Percentiles rank a stretch among this genome's conserved stretches.
Conservation (phyloP, 2,797 vertebrate species). For the Sebastes taczanowskii region DNA sequence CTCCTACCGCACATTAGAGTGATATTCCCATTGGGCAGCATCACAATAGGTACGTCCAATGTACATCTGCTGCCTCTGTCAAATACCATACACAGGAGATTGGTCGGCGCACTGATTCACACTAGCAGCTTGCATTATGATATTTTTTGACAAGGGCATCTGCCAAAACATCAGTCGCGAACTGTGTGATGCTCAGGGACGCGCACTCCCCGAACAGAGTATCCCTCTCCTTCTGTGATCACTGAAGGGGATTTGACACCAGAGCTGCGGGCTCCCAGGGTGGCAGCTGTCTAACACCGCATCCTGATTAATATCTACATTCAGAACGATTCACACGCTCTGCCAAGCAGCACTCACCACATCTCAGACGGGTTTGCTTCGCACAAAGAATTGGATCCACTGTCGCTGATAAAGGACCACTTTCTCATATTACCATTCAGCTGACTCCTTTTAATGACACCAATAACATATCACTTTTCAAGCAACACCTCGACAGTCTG, state of each 20-base stretch:
- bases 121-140: constrained; percentile 61
- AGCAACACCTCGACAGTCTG: constrained; percentile 29
- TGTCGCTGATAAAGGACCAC: constrained; percentile 41
- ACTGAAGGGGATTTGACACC: constrained; percentile 77
- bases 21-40: constrained; percentile 41
- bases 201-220: constrained; percentile 62
- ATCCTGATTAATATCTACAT: constrained; percentile 83
- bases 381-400: constrained; percentile 67
- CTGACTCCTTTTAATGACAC: constrained; percentile 47
- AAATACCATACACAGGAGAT: constrained; percentile 48
- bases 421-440: constrained; percentile 69
- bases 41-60: constrained; percentile 50
- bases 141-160: constrained; percentile 75
- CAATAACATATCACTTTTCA: constrained; percentile 41
- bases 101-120: constrained; percentile 35
- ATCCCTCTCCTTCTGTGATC: constrained; percentile 70
- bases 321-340: constrained; percentile 69
- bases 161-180: constrained; percentile 73
- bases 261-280: constrained; percentile 67
- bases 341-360: constrained; percentile 56
- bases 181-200: constrained; percentile 65
- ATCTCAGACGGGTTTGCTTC: constrained; percentile 34
- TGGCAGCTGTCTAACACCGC: constrained; percentile 76
- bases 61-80: constrained; percentile 57
- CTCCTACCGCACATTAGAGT: constrained; percentile 10